phyloP scores from a whole-genome alignment of 2,888 invertebrate species.

The Dolomedes plantarius region DNA sequence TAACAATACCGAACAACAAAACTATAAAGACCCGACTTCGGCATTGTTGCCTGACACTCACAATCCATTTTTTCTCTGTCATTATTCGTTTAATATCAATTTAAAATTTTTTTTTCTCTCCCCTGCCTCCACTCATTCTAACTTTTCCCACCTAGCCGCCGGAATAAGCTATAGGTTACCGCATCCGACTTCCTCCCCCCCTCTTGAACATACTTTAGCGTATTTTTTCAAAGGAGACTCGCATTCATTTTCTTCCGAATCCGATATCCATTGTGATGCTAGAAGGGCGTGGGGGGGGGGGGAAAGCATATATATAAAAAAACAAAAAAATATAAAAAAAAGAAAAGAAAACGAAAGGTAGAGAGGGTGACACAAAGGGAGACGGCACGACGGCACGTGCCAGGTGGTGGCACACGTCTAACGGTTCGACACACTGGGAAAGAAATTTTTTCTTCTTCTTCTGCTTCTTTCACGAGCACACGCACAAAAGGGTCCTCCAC shows the following conservation, averaged over 20 bases:
- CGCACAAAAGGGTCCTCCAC: slow-evolving; percentile 35
- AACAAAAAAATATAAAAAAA: not conserved
- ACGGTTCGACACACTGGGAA: slow-evolving; percentile 48
- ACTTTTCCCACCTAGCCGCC: slow-evolving; percentile 55
- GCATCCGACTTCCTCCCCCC: not conserved
- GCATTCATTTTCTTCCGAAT: slow-evolving; percentile 35
- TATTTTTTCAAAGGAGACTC: not conserved
- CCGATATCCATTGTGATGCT: slow-evolving; percentile 48
- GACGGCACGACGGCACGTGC: slow-evolving; percentile 58
- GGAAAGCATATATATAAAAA: not conserved
- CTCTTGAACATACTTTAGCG: not conserved
- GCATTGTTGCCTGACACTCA: too few relatives aligned
- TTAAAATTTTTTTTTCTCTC: slow-evolving; percentile 43
- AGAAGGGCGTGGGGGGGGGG: not conserved
- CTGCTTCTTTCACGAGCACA: too few relatives aligned
- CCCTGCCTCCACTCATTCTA: not conserved
- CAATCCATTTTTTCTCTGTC: slow-evolving; percentile 26
- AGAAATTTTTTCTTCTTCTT: slow-evolving; percentile 10
- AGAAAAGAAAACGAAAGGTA: slow-evolving; percentile 12
- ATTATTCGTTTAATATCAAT: slow-evolving; percentile 65
- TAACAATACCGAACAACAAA: too few relatives aligned
- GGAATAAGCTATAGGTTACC: not conserved
- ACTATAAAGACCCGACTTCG: too few relatives aligned
- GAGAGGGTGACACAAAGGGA: not conserved
- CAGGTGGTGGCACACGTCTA: slow-evolving; percentile 45